These are phyloP conservation scores for Periphyllus acericola DNA, from an alignment of 2,888 invertebrate species.

Conservation along the genomic window DNA sequence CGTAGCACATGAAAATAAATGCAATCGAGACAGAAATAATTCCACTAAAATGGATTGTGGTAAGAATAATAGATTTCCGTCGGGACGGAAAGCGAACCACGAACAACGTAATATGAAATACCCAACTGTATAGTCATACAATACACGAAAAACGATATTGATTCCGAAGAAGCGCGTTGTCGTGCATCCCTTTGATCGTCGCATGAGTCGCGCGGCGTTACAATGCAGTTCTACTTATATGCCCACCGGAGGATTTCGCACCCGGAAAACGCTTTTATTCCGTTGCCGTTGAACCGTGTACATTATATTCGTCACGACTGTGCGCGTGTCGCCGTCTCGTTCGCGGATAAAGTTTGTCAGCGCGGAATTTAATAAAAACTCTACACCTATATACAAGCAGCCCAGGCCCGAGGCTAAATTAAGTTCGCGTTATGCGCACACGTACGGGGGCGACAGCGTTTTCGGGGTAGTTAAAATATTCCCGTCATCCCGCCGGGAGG, in stretches of 20 bases:
- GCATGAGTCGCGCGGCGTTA: too few species aligned
- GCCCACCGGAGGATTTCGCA: background rate
- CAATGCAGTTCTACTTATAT: background rate
- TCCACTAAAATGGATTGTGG: too few species aligned
- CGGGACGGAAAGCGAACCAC: too few species aligned
- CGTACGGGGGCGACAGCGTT: background rate
- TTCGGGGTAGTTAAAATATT: background rate
- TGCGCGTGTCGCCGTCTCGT: background rate
- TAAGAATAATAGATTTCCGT: too few species aligned
- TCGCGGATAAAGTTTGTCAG: background rate
- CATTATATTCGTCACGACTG: background rate
- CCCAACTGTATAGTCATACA: too few species aligned
- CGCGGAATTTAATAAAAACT: slow-evolving; percentile 15
- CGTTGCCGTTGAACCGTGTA: background rate
- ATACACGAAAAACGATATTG: background rate
- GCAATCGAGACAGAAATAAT: too few species aligned
- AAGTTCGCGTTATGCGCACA: background rate
- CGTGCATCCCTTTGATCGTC: too few species aligned
- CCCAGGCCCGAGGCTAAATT: background rate
- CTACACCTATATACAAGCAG: background rate
- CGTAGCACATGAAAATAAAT: background rate
- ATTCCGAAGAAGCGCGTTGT: background rate
- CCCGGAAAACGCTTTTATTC: background rate
- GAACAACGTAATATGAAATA: too few species aligned
- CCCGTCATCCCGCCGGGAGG: background rate